Evolutionary conservation across 23 tunicate genomes (phyloP).

Genomic region (Corella eumyota): DNA sequence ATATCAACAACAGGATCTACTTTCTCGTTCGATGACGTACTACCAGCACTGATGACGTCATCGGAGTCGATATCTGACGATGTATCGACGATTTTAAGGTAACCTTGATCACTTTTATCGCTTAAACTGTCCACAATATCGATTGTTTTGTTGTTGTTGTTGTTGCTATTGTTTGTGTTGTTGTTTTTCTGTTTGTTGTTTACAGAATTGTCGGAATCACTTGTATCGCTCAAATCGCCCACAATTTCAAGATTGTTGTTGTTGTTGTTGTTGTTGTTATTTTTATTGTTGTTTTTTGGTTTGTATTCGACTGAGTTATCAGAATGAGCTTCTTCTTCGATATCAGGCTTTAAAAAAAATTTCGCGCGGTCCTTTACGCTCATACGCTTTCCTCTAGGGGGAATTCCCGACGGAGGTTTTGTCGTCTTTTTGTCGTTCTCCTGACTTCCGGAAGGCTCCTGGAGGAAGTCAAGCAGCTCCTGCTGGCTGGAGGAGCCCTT

Average conservation of each 20-base stretch:
- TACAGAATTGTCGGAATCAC: no score
- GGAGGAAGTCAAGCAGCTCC: slow-evolving; percentile 24
- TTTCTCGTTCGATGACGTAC: no score
- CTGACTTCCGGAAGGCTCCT: slow-evolving; percentile 1
- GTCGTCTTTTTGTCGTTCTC: background rate
- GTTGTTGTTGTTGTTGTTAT: slow-evolving; percentile 3
- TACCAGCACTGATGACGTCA: no score
- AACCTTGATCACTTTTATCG: no score
- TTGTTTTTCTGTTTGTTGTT: background rate
- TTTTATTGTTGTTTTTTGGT: no score
- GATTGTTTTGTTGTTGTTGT: background rate
- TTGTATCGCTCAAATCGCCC: no score
- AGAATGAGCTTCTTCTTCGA: slow-evolving; percentile 48
- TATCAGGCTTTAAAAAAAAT: slow-evolving; percentile 40
- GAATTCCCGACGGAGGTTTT: background rate
- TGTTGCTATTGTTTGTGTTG: background rate
- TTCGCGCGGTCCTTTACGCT: slow-evolving; percentile 55
- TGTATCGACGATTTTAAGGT: no score
- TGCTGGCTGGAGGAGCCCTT: slow-evolving; percentile 39
- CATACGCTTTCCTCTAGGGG: slow-evolving; percentile 11
- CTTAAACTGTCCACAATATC: no score
- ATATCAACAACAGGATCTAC: no score
- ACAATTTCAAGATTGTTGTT: background rate
- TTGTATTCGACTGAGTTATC: no score
- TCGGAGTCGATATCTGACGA: no score